These are phyloP conservation scores for Eilema sororculum DNA, from an alignment of 2,888 invertebrate species.

Conservation along the genomic window DNA sequence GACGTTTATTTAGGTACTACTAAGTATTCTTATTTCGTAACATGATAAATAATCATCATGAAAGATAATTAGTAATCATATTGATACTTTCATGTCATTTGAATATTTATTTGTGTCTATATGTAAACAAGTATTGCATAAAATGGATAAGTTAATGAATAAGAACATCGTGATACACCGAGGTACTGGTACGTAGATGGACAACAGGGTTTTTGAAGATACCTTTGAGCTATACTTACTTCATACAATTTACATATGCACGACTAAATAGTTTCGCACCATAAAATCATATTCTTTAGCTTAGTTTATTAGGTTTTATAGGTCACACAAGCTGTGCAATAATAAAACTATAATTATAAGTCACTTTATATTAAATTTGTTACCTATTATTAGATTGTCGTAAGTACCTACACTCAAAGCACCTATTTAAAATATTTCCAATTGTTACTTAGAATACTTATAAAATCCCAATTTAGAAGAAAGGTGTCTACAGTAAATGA, in stretches of 20 bases:
- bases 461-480: background rate
- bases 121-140: background rate
- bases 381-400: background rate
- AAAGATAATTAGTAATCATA: background rate
- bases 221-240: background rate
- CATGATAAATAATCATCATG: background rate
- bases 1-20: background rate
- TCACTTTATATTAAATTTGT: background rate
- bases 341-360: background rate
- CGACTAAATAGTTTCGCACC: background rate
- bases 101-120: background rate
- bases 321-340: background rate
- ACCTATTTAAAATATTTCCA: background rate
- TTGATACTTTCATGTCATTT: background rate
- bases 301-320: too few relatives aligned
- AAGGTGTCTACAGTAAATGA: background rate
- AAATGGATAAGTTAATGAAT: background rate
- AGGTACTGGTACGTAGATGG: background rate
- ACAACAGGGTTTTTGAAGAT: background rate
- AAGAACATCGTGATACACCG: background rate
- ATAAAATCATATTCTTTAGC: background rate
- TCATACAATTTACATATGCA: background rate
- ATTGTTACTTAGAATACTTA: background rate
- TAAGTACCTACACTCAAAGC: background rate
- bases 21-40: background rate